These are phyloP conservation scores for Alviniconcha strummeri DNA, from an alignment of 2,888 invertebrate genomes.

Conservation along the genomic window DNA sequence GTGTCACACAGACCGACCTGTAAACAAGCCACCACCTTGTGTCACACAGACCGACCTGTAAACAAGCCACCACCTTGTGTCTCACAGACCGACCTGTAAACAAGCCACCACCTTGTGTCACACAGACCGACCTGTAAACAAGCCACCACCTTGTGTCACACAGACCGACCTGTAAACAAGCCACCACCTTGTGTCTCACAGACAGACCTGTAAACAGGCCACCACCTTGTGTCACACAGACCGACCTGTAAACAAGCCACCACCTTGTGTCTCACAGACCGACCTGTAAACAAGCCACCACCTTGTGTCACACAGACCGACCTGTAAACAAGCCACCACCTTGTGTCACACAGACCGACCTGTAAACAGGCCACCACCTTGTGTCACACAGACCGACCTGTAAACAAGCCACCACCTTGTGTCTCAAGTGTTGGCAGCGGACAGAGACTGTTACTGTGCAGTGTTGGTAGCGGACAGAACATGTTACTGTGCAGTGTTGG, in stretches of 20 bases:
- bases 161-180: not conserved
- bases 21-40: not conserved
- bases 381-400: not conserved
- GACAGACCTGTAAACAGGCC: not conserved
- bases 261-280: not conserved
- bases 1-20: not conserved
- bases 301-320: not conserved
- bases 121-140: not conserved
- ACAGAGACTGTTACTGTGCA: no score
- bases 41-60: not conserved
- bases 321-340: not conserved
- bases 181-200: not conserved
- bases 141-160: not conserved
- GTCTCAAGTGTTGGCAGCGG: not conserved
- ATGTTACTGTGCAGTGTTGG: no score
- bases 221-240: not conserved
- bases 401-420: no score
- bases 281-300: not conserved
- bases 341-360: not conserved
- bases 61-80: not conserved
- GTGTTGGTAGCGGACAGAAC: no score
- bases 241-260: not conserved
- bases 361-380: no score
- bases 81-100: not conserved
- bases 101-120: no score